Evolutionary conservation across 1,140 invertebrate genomes (phyloP), one percentile per base, ranked within the genome.

Genomic region (Euwallacea similis): DNA sequence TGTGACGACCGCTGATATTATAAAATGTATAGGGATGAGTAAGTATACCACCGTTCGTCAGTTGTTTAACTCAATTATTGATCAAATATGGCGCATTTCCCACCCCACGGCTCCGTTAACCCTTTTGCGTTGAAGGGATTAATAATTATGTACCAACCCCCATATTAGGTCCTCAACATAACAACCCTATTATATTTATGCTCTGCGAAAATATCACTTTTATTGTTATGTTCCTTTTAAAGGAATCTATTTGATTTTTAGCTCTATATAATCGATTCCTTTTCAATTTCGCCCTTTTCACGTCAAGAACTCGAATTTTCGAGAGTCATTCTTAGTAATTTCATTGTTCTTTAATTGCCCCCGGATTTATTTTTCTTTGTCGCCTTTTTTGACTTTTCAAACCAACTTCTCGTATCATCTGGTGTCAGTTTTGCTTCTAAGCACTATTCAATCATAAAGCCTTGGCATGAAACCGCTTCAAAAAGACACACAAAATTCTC

Each of bases 31-130:
- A 73, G 76, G 78, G 76, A 76, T 75, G 76, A 76, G 73, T 75
- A 74, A 79, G 76, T 76, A 79, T 73, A 77, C 77, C 74, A 77
- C 78, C 78, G 76, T 80, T 79, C 78, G 75, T 75, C 80, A 81
- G 80, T 80, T 80, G 79, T 80, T 80, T 79, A 81, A 81, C 80
- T 81, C 78, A 81, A 81, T 81, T 81, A 81, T 81, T 81, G 80
- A 81, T 81, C 80, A 81, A 81, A 81, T 81, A 81, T 81, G 80
- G 80, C 79, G 78, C 74, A 75, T 74, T 79, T 80, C 80, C 79
- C 79, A 79, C 75, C 77, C 79, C 74, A 76, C 66, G 78, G 72
- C 77, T 79, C 74, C 61, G 71, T 80, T 79, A 81, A 81, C 79
- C 79, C 80, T 81, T 81, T 80, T 74, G 77, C 76, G 74, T 78